A percentile compares a stretch with the other conserved stretches of the same genome.
Conservation (phyloP, 2,888 invertebrate genomes). For the Acholoe squamosa region DNA sequence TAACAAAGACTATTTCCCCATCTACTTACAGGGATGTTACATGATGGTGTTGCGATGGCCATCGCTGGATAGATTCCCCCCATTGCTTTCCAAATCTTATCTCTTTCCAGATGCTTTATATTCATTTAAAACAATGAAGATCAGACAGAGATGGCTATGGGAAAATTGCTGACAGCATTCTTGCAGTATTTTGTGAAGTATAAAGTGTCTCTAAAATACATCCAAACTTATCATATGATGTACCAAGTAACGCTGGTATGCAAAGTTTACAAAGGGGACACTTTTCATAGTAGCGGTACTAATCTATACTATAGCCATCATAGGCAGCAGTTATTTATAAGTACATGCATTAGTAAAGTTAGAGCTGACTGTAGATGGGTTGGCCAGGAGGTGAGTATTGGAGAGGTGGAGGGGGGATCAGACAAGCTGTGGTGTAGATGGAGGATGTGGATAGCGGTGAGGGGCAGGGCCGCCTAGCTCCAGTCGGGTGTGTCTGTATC, state of each 20-base stretch:
- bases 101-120: too few species aligned
- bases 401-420: background rate
- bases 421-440: background rate
- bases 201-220: background rate
- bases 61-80: too few species aligned
- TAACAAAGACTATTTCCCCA: background rate
- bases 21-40: background rate
- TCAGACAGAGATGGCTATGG: background rate
- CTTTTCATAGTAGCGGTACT: background rate
- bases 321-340: background rate
- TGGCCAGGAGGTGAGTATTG: background rate
- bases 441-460: background rate
- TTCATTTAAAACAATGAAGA: too few species aligned
- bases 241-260: background rate
- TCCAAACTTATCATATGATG: background rate
- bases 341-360: background rate
- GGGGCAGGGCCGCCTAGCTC: background rate
- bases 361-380: background rate
- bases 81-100: too few species aligned
- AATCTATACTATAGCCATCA: background rate
- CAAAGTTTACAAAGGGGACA: background rate
- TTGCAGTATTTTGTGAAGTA: slow-evolving; percentile 2
- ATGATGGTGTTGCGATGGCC: too few species aligned
- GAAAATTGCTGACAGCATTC: slow-evolving; percentile 1
- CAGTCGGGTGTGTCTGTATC: slow-evolving; percentile 39